Evolutionary conservation across 2,113 vertebrate species (phyloP), one percentile per base, ranked within the genome.

Genomic region (Psophia crepitans): DNA sequence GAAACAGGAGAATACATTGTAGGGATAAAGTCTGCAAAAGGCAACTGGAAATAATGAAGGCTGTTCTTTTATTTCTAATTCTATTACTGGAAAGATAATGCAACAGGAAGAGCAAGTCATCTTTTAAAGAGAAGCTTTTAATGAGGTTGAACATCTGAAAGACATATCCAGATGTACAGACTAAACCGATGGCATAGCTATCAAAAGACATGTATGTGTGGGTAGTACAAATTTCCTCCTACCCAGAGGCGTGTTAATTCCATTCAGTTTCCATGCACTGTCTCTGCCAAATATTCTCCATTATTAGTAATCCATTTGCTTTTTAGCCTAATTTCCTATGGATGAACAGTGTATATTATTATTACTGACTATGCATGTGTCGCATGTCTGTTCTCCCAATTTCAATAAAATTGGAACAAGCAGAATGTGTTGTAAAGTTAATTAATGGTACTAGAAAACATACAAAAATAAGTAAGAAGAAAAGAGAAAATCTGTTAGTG

Each of bases 81-180:
- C 65, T 87, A 41, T 95, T 95, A 85, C 33, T 85, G 73, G 43
- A 87, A 96, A 94, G 57, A 90, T 82, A 95, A 83, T 73, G 32
- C 23, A 93, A 76, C 30, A 89, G 60, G 78, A 94, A 90, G 24
- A 93, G 8, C 35, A 64, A 86, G 53, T 39, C n/a, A 73, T 69
- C 21, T 90, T 80, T 90, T 89, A 82, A 96, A 96, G 30, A 66
- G 48, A 82, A 93, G 35, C 22, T 95, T 92, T 93, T 90, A 95
- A 96, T 87, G 61, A 90, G 19, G 39, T 80, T 94, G 88, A 92
- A 94, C 76, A 79, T 93, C 61, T 93, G 68, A 94, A 93, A 96
- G 86, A 82, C 51, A 46, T 61, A 85, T 81, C 51, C 88, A 94
- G 83, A 94, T 84, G 66, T 68, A 93, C 54, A 84, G 64, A 35